Base-by-base conservation (phyloP, 2,113 vertebrate genomes). In the Podarcis cretensis region DNA sequence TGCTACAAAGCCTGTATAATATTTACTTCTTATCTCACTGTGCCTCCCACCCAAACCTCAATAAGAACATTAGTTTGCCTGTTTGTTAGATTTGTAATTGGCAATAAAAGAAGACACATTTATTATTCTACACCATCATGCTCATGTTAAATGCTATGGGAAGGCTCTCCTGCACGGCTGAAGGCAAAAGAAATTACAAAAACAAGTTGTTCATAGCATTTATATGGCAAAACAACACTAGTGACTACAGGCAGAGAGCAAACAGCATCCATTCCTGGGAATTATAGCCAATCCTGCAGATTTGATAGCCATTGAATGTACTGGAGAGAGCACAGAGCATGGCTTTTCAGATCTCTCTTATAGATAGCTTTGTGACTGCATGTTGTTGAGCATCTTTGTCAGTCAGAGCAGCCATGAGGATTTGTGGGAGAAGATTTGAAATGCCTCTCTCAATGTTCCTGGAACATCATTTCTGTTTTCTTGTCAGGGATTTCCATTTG, bases 241-340 rank as follows among this genome's bases (percentile, higher is more conserved):
- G n/a, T 92, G 5, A 3, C 88, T 87, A 85, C 85, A 82, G 73
- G 80, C 40, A n/a, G 25, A 63, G 40, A 59, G 69, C 57, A n/a
- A 35, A 81, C 2, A 86, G 7, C 75, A 32, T n/a, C 27, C 71
- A 83, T 30, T 87, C 84, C 80, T 79, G 2, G 6, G 87, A 90
- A 83, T 14, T 8, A 13, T 30, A 88, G 87, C 83, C 37, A 40
- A 89, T 83, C 27, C 82, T 1, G 84, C 86, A 92, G 93, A 65
- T 94, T 92, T 92, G 91, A 89, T 81, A 92, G 21, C 23, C 0
- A 1, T 77, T 89, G 88, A 89, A 74, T 80, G 77, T 68, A 73
- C 91, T 89, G 68, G 43, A 82, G 90, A 83, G 90, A 87, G 1
- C 27, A 79, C 83, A 89, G 86, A 83, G 89, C 1, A 0, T 63